Evolutionary conservation across 2,888 invertebrate genomes (phyloP).

Genomic region (Brachyopa scutellaris): DNA sequence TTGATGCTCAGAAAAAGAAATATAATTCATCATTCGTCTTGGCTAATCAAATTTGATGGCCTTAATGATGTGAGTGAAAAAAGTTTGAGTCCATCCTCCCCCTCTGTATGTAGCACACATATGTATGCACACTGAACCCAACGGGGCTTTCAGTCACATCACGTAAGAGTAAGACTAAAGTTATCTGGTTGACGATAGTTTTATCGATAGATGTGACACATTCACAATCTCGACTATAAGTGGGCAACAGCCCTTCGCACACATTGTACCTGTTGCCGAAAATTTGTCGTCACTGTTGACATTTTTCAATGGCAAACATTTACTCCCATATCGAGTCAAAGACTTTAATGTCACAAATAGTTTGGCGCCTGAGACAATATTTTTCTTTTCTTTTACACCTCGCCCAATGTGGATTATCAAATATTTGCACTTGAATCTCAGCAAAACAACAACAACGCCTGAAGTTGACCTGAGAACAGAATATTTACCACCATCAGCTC

Average conservation of each 20-base stretch:
- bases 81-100: no score
- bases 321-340: slow-evolving; percentile 38
- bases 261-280: no score
- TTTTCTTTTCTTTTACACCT: slow-evolving; percentile 13
- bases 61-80: background rate
- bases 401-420: slow-evolving; percentile 38
- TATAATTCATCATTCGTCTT: background rate
- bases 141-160: no score
- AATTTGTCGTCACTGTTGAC: slow-evolving; percentile 47
- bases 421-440: slow-evolving; percentile 62
- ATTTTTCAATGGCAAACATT: slow-evolving; percentile 56
- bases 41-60: background rate
- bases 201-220: no score
- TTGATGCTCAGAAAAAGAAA: background rate
- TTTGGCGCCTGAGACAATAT: slow-evolving; percentile 34
- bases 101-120: no score
- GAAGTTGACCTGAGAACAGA: slow-evolving; percentile 55
- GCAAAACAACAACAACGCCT: slow-evolving; percentile 45
- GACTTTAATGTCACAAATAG: slow-evolving; percentile 61
- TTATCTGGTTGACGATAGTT: no score
- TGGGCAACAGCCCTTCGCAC: no score
- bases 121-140: no score
- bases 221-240: no score
- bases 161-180: no score
- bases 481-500: no score